Conservation (phyloP, 2,113 vertebrate species). For the Gobio gobio region DNA sequence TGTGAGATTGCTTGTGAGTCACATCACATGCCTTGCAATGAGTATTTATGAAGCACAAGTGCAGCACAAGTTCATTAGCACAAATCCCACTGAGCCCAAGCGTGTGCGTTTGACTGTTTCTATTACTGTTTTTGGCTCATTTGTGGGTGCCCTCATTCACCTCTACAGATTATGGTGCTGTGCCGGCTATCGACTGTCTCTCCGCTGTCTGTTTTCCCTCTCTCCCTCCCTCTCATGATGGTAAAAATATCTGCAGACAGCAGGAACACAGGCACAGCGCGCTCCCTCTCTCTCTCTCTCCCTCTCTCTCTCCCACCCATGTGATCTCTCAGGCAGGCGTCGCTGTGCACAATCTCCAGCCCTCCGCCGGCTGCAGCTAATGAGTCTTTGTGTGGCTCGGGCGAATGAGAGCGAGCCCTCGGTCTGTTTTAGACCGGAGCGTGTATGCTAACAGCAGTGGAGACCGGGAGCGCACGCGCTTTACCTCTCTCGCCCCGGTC, state of each 20-base stretch:
- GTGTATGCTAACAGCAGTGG: constrained; percentile 89
- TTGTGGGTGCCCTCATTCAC: constrained; percentile 51
- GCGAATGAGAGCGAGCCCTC: constrained; percentile 37
- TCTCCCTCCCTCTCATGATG: constrained; percentile 81
- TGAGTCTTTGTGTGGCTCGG: constrained; percentile 94
- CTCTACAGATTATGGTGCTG: constrained; percentile 54
- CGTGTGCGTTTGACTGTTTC: constrained; percentile 32
- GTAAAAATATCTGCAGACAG: constrained; percentile 94
- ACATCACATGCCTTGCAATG: not conserved
- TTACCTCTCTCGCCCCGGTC: constrained; percentile 54
- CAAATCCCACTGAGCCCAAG: constrained; percentile 32
- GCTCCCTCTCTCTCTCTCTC: constrained; percentile 58
- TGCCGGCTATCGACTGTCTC: constrained; percentile 62
- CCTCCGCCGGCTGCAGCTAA: constrained; percentile 92
- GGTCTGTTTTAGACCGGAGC: constrained; percentile 80
- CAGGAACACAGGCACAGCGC: constrained; percentile 84
- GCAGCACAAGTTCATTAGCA: constrained; percentile 34
- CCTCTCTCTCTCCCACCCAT: constrained; percentile 47
- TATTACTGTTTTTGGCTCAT: constrained; percentile 45
- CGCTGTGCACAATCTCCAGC: constrained; percentile 79
- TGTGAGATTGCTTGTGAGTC: not conserved
- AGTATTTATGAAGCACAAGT: constrained; percentile 9
- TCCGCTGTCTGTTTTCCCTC: constrained; percentile 60
- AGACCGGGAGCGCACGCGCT: constrained; percentile 78
- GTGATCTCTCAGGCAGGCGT: constrained; percentile 53